Evolutionary conservation across 2,797 vertebrate genomes (phyloP), one percentile per base, ranked within the genome.

Genomic region (Periophthalmus magnuspinnatus): DNA sequence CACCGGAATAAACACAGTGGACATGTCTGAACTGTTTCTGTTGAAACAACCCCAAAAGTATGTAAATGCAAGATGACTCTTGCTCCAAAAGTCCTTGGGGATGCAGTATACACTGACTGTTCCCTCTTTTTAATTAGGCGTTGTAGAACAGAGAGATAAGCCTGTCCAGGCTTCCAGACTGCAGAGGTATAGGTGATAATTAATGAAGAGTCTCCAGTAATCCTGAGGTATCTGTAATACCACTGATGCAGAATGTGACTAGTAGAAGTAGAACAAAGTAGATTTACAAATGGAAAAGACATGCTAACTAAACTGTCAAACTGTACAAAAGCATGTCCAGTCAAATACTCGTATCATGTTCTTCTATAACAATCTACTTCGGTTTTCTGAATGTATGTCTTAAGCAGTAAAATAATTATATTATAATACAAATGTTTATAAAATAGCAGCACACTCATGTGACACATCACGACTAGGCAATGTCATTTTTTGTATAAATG

Each of bases 361-460:
- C 94, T 95, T 94, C 95, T 93, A 95, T 94, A 93, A 96, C 94
- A 95, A 94, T 93, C 95, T 96, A 96, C 94, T 96, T 96, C 94
- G 93, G 93, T 94, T 95, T 86, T 90, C 94, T 96, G 94, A 95
- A 95, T 94, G 89, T 93, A 92, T 93, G 91, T 93, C 94, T 96
- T 96, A 97, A 97, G 97, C 96, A 94, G 96, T 97, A 98, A 97
- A 98, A 98, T 98, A 97, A 98, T 94, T 97, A 96, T 97, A 97
- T 96, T 96, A 98, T 93, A 94, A 93, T 97, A 97, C 96, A 97
- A 96, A 96, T 94, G 96, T 98, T 97, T 98, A 97, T 97, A 99
- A 98, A 97, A 98, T 98, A 99, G 97, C 97, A 99, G 97, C 97
- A 98, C 97, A 98, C 96, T 96, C 95, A 95, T 93, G 97, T 98